phyloP scores from a whole-genome alignment of 2,113 vertebrate genomes.

The Gnathonemus longibarbis region DNA sequence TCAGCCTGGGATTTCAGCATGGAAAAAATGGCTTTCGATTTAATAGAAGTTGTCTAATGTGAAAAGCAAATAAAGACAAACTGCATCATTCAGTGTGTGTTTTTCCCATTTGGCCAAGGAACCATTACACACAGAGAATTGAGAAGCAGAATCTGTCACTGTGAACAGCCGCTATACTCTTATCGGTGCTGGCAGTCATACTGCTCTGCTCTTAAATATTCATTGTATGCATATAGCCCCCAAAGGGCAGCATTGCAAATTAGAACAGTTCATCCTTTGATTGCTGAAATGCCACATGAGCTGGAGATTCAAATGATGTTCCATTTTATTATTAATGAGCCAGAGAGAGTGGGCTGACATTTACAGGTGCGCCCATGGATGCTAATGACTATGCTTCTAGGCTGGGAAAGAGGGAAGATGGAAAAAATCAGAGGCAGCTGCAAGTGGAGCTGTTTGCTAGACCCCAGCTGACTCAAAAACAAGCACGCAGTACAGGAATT shows the following conservation, averaged over 20 bases:
- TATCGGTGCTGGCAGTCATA: conserved; percentile 38
- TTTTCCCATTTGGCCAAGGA: neutral
- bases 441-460: neutral
- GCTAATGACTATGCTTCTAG: conserved; percentile 49
- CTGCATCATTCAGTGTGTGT: neutral
- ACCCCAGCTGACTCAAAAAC: conserved; percentile 14
- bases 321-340: conserved; percentile 64
- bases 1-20: neutral
- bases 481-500: neutral
- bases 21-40: neutral
- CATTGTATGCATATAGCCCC: conserved; percentile 57
- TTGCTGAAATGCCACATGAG: conserved; percentile 58
- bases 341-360: conserved; percentile 55
- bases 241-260: conserved; percentile 58
- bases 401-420: neutral
- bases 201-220: conserved; percentile 57
- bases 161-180: conserved; percentile 21
- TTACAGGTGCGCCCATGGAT: conserved; percentile 54
- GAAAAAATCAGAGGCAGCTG: neutral
- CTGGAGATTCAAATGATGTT: conserved; percentile 53
- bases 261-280: conserved; percentile 57
- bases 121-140: neutral
- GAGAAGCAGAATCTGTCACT: neutral
- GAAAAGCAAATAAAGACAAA: neutral
- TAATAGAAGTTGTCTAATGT: neutral